Evolutionary conservation across 2,797 vertebrate genomes (phyloP).

Genomic region (Liparis tanakae): DNA sequence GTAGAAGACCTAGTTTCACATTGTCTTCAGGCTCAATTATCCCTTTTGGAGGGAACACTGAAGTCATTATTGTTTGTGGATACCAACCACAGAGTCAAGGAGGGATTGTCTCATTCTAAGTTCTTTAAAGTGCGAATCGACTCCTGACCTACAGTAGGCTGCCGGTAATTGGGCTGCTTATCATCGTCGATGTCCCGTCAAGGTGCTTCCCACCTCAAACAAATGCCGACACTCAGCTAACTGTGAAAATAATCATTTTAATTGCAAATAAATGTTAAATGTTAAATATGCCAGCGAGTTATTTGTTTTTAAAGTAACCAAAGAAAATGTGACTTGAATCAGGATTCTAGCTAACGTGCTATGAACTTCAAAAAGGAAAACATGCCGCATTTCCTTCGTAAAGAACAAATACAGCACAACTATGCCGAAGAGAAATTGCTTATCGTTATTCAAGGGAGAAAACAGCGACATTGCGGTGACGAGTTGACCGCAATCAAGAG

Average conservation of each 20-base stretch:
- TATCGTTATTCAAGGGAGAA: conserved; percentile 32
- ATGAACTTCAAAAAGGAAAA: background rate
- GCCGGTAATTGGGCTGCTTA: conserved; percentile 51
- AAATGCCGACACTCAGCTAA: conserved; percentile 15
- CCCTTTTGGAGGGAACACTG: conserved; percentile 33
- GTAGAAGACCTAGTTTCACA: conserved; percentile 3
- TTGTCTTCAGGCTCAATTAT: conserved; percentile 56
- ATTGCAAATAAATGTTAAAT: conserved; percentile 8
- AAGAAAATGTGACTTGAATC: background rate
- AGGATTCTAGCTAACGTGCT: background rate
- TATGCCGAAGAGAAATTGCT: background rate
- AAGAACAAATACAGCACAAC: background rate
- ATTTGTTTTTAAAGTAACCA: conserved; percentile 13
- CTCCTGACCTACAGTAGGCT: conserved; percentile 34
- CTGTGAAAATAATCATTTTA: conserved; percentile 25
- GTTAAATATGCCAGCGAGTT: background rate
- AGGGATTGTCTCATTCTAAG: conserved; percentile 34
- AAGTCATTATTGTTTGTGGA: conserved; percentile 48
- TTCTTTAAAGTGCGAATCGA: conserved; percentile 25
- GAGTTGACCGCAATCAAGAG: conserved; percentile 57
- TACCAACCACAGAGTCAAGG: conserved; percentile 15
- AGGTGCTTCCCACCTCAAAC: conserved; percentile 43
- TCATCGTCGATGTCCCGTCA: conserved; percentile 32
- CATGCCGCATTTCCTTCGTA: too few relatives aligned
- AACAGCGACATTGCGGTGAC: conserved; percentile 9